A percentile compares a stretch with the other conserved stretches of the same genome.
These are phyloP conservation scores for Hipparchia semele DNA, from an alignment of 2,888 invertebrate genomes.

Conservation along the genomic window DNA sequence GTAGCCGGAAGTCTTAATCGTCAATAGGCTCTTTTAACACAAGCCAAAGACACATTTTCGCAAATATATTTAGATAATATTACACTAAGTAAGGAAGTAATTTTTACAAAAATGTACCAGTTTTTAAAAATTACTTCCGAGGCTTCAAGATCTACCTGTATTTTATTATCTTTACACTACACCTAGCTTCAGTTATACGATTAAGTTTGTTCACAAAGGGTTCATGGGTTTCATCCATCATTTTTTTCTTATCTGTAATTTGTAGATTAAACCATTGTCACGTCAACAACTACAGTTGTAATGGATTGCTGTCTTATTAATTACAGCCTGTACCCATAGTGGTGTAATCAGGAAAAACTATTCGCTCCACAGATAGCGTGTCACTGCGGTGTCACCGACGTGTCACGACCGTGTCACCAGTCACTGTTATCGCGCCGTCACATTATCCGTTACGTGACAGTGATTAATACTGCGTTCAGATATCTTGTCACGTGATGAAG, in stretches of 20 bases:
- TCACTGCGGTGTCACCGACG: neutral
- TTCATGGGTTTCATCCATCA: neutral
- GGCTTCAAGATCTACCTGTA: neutral
- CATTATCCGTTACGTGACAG: constrained; percentile 30
- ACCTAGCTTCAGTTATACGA: too few relatives aligned
- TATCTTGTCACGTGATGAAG: constrained; percentile 31
- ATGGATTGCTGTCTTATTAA: constrained; percentile 3
- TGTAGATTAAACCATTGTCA: neutral
- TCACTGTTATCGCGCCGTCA: constrained; percentile 23
- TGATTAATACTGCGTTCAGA: constrained; percentile 34
- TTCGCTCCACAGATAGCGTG: constrained; percentile 3
- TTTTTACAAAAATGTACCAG: too few relatives aligned
- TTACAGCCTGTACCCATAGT: neutral
- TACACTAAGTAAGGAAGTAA: too few relatives aligned
- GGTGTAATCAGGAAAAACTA: constrained; percentile 18
- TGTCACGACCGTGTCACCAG: constrained; percentile 23
- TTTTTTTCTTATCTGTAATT: neutral
- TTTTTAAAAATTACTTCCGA: too few relatives aligned
- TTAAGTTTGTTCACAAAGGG: neutral
- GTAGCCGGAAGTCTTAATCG: too few relatives aligned
- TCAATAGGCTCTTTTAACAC: too few relatives aligned
- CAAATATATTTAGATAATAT: too few relatives aligned
- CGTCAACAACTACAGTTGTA: constrained; percentile 4
- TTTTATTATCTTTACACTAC: neutral
- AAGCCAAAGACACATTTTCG: too few relatives aligned